Evolutionary conservation across 2,797 vertebrate genomes (phyloP).

Genomic region (Gymnothorax javanicus): DNA sequence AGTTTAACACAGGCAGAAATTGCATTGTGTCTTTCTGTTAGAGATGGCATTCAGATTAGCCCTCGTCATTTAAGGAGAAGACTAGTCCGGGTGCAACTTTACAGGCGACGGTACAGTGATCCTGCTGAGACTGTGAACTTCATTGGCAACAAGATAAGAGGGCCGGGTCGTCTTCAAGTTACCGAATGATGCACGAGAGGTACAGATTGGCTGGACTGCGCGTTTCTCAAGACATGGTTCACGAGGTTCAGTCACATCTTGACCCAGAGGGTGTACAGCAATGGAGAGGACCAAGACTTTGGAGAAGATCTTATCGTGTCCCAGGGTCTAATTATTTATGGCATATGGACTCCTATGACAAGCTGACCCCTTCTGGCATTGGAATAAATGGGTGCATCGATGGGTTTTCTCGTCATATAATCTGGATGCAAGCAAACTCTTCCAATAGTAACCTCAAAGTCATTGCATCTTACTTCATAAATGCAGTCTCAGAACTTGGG

Average conservation of each 20-base stretch:
- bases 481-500: constrained; percentile 3
- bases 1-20: not conserved
- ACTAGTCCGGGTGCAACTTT: not conserved
- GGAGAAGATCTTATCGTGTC: not conserved
- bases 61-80: constrained; percentile 4
- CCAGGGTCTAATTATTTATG: constrained; percentile 32
- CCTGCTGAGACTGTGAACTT: not conserved
- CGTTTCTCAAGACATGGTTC: not conserved
- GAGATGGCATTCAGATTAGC: not conserved
- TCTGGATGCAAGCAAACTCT: constrained; percentile 35
- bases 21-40: not conserved
- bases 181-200: not conserved
- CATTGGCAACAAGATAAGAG: not conserved
- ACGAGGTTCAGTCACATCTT: not conserved
- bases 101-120: constrained; percentile 1
- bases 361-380: constrained; percentile 28
- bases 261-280: not conserved
- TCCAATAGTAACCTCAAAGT: constrained; percentile 28
- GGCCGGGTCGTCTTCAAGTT: not conserved
- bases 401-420: constrained; percentile 31
- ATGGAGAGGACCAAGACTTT: not conserved
- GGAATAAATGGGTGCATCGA: constrained; percentile 34
- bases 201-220: not conserved
- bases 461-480: constrained; percentile 30
- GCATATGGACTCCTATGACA: constrained; percentile 39